A percentile compares a stretch with the other conserved stretches of the same genome.
phyloP scores from a whole-genome alignment of 1,140 invertebrate genomes.

The Caligus rogercresseyi region DNA sequence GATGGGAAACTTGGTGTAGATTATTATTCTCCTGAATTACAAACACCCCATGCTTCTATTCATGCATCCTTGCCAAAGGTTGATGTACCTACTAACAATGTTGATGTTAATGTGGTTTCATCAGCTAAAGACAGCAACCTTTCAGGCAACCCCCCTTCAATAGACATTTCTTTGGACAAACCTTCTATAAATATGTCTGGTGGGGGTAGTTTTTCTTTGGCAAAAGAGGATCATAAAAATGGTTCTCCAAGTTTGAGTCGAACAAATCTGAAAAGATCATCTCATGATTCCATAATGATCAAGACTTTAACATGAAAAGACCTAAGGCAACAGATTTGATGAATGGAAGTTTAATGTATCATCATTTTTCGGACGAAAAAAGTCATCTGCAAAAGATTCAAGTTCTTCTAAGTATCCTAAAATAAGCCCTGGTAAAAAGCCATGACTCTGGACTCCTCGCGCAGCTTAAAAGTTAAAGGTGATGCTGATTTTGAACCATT shows the following conservation, averaged over 20 bases:
- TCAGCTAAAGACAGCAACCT: neutral
- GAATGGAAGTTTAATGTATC: neutral
- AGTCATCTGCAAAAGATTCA: neutral
- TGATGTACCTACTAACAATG: neutral
- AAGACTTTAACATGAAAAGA: neutral
- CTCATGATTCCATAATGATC: neutral
- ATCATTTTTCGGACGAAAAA: neutral
- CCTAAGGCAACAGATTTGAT: neutral
- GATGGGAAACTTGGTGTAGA: no score
- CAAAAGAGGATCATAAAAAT: no score
- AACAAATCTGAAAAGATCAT: neutral
- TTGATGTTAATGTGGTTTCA: neutral
- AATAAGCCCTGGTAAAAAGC: neutral
- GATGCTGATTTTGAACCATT: neutral
- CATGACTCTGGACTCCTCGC: neutral
- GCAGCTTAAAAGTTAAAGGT: neutral
- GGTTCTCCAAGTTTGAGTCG: no score
- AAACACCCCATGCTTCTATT: neutral
- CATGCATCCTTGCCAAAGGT: neutral
- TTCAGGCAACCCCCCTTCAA: neutral
- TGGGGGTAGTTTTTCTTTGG: neutral
- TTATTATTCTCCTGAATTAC: neutral
- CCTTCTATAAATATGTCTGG: neutral
- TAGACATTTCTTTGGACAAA: neutral
- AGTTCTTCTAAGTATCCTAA: neutral